Base-by-base conservation (phyloP, 2,888 invertebrate species). In the Cryptus viduatorius region DNA sequence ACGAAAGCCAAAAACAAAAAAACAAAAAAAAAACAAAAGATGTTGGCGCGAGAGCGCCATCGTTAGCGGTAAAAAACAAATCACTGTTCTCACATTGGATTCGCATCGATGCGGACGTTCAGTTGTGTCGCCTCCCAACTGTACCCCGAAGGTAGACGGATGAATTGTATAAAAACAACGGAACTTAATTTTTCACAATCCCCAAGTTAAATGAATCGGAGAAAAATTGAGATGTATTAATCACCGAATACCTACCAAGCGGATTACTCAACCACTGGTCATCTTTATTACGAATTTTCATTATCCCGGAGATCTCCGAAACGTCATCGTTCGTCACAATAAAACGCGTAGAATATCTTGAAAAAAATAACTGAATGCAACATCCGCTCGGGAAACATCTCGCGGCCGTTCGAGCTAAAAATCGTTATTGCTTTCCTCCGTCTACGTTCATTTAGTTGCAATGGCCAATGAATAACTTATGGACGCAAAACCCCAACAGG, bases 1-100 rank as follows among this genome's bases (percentile, higher is more conserved):
- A 88, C 86, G 82, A 87, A 79, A 79, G 71, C 73, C 73, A 67
- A 59, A 65, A 68, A 16, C 5, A 64, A 44, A 44, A 56, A 19
- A 16, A 53, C 59, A 53, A 48, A 19, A 19, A 16, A 53, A 67
- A 53, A 48, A 19, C 5, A n/a, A 48, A 65, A 61, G 3, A 4
- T 46, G 56, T 75, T 44, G 42, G 67, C 29, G 42, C 37, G 44
- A 29, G 24, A 71, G 31, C 42, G 42, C 42, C 10, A 24, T 12
- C 59, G 10, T 14, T 53, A 31, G 50, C 65, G 50, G 14, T 65
- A 29, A 72, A 59, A 69, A 69, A 29, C 19, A 19, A 75, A 68
- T 56, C 53, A 46, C 72, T 31, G 24, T 53, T 64, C 31, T 77
- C 65, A 72, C 76, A 65, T 12, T 48, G 48, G 19, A 68, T 50